Evolutionary conservation across 2,888 invertebrate genomes (phyloP).

Genomic region (Apoda limacodes): DNA sequence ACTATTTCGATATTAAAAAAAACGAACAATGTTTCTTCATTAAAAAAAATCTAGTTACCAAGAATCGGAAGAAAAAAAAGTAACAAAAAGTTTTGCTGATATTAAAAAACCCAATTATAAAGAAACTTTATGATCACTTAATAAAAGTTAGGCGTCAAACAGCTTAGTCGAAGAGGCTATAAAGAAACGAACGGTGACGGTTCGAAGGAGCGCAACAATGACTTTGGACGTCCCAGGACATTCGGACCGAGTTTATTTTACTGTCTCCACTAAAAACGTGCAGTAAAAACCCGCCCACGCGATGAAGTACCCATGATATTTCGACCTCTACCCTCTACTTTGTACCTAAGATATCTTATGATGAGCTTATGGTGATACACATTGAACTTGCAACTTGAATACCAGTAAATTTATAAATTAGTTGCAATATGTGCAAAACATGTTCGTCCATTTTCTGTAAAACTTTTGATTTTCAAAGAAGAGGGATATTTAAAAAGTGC

Average conservation of each 20-base stretch:
- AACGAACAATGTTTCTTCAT: no score
- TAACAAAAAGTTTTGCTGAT: slow-evolving; percentile 3
- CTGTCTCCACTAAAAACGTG: slow-evolving; percentile 51
- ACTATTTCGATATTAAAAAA: no score
- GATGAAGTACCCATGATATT: slow-evolving; percentile 51
- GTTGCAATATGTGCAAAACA: no score
- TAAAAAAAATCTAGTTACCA: no score
- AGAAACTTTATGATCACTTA: slow-evolving; percentile 27
- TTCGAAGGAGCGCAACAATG: slow-evolving; percentile 44
- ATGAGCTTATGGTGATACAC: no score
- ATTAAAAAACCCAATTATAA: slow-evolving; percentile 3
- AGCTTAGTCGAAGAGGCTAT: slow-evolving; percentile 42
- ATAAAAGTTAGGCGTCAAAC: slow-evolving; percentile 43
- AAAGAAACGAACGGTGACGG: slow-evolving; percentile 34
- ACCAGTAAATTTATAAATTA: no score
- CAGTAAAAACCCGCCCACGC: slow-evolving; percentile 63
- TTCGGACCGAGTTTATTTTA: slow-evolving; percentile 53
- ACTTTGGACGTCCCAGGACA: slow-evolving; percentile 43
- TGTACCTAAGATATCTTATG: no score
- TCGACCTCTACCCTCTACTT: slow-evolving; percentile 61
- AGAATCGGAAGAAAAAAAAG: no score
- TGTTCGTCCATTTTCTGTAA: no score
- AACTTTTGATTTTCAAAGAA: no score
- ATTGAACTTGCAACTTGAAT: no score
- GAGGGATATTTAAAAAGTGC: no score